Conservation (phyloP, 2,888 invertebrate genomes). For the Tortrix viridana region DNA sequence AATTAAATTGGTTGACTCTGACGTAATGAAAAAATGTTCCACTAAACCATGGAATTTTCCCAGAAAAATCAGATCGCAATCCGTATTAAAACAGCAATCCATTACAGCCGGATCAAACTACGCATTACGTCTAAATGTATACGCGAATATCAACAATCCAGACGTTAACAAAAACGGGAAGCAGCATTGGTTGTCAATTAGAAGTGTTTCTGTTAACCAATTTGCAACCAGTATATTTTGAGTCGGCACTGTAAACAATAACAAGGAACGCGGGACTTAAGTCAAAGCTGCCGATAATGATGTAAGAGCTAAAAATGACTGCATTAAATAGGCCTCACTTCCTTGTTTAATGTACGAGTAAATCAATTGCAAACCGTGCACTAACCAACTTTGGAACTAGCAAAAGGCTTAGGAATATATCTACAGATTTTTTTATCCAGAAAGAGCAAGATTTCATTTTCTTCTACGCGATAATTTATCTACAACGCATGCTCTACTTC, state of each 20-base stretch:
- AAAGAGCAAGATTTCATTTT: no score
- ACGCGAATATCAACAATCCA: conserved; percentile 8
- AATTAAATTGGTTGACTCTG: no score
- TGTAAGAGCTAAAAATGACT: conserved; percentile 25
- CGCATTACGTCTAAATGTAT: conserved; percentile 2
- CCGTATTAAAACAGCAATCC: background rate
- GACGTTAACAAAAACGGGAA: conserved; percentile 23
- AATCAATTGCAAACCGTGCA: conserved; percentile 4
- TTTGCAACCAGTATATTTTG: conserved; percentile 40
- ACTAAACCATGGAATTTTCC: background rate
- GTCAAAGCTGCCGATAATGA: conserved; percentile 32
- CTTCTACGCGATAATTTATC: no score
- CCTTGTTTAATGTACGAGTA: conserved; percentile 14
- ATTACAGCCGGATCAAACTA: conserved; percentile 1
- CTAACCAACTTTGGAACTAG: background rate
- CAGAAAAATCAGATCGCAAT: background rate
- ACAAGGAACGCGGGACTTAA: conserved; percentile 28
- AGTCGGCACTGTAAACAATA: conserved; percentile 42
- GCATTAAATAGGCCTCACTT: conserved; percentile 25
- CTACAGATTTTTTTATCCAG: no score
- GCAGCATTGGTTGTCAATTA: conserved; percentile 34
- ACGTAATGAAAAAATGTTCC: no score
- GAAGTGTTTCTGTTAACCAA: conserved; percentile 33
- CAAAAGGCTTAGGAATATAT: background rate
- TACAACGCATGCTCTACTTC: no score